Evolutionary conservation across 2,888 invertebrate genomes (phyloP), one percentile per base, ranked within the genome.

Genomic region (Euclidia mi): DNA sequence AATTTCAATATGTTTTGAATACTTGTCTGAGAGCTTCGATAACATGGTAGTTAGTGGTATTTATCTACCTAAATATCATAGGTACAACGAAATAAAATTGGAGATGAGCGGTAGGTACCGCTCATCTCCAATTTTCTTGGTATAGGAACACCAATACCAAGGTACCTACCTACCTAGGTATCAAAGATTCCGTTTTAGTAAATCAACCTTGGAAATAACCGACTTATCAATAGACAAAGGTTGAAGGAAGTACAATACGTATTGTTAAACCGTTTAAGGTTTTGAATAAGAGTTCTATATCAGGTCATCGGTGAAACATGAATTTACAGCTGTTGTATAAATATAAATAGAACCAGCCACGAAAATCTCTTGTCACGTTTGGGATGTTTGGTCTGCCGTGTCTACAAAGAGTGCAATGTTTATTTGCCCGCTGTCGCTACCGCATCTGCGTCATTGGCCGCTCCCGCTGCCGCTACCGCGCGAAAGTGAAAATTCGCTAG

Each of bases 401-500:
- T 6, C 20, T 25, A 25, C 7, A 25, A 7, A 3, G 20, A 25
- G 20, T 7, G 11, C 34, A 14, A n/a, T 12, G 31, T 11, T 7
- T 6, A 15, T 34, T 43, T 28, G 14, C 31, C n/a, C 47, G 32
- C 20, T 12, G 11, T 28, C 63, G 51, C 59, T 57, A 17, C 12
- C 41, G 64, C 71, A 56, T 61, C 65, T 73, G 80, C 81, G 37
- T 14, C 18, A 43, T 49, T 44, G 71, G 43, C 73, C 79, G 84
- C 85, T 68, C 70, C 79, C 84, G 85, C 89, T 79, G 74, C 82
- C 83, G 85, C 86, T 85, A 75, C 83, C 84, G 79, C 90, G 89
- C 90, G 92, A 91, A 92, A 94, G 92, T 92, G 94, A 94, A 93
- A 94, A 92, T 93, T 85, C 84, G 87, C 89, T 83, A 80, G 84